phyloP scores from a whole-genome alignment of 2,888 invertebrate species.

The Deroplatys truncata region DNA sequence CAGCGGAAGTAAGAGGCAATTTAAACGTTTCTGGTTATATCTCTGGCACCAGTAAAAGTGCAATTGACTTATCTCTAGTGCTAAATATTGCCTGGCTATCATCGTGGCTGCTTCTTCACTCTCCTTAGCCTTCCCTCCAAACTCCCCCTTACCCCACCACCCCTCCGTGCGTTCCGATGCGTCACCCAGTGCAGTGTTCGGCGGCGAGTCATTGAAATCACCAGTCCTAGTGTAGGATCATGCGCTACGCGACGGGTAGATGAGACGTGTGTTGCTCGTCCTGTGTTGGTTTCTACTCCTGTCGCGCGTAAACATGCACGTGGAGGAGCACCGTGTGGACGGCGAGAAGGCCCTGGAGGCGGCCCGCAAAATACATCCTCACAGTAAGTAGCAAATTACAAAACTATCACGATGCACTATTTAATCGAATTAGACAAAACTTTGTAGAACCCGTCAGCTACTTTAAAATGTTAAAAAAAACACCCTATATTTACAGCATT shows the following conservation, averaged over 20 bases:
- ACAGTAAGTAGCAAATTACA: background rate
- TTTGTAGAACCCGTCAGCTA: background rate
- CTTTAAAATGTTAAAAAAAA: background rate
- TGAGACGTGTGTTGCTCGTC: background rate
- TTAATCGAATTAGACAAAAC: background rate
- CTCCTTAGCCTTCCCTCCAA: background rate
- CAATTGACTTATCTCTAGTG: background rate
- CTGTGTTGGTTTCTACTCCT: background rate
- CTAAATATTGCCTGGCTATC: background rate
- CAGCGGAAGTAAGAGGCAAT: too few species aligned
- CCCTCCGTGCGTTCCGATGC: background rate
- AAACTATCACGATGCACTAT: background rate
- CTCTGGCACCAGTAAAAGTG: background rate
- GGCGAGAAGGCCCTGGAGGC: background rate
- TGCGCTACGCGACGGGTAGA: background rate
- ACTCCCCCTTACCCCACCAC: background rate
- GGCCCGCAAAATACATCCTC: background rate
- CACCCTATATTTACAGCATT: too few species aligned
- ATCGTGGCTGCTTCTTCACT: background rate
- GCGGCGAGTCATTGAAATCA: background rate
- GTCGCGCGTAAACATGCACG: background rate
- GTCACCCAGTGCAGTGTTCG: background rate
- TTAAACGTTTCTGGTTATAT: too few species aligned
- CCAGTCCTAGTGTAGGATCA: background rate
- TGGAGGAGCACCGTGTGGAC: background rate